Evolutionary conservation across 2,113 vertebrate species (phyloP), one percentile per base, ranked within the genome.

Genomic region (sheep (Ovis aries)): DNA sequence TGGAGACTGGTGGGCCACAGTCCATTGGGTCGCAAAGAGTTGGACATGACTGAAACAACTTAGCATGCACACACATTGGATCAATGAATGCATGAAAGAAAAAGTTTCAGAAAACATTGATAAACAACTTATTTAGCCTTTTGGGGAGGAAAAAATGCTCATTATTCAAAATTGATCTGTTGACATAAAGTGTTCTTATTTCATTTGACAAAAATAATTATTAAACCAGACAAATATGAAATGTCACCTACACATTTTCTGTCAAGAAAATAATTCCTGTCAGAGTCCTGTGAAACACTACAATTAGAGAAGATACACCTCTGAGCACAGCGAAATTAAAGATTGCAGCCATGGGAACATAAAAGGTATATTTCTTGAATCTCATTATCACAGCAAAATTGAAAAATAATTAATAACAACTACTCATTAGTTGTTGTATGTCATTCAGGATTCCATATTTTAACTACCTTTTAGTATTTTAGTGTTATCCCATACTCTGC

Each of bases 101-200:
- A 82, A 15, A 71, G 10, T 55, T 80, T 6, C 43, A 62, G 74
- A 90, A 94, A 88, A 50, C 29, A 50, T 13, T 90, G 7, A 10
- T 82, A 29, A 88, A 83, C 29, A 50, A 59, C 50, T 84, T 8
- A 21, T 67, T 87, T 36, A 82, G 2, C n/a, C 21, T 78, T 4
- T 53, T 53, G 13, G 33, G 36, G 5, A 87, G 13, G 27, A 25
- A 48, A 92, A 88, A 90, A 97, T 12, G 13, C 6, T 82, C 80
- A 86, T 88, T 92, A 92, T 96, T 96, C 62, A 92, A 74, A 92
- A 59, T 19, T 95, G 29, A 96, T 78, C 86, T 97, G 74, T 88
- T 94, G 52, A 19, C 45, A 83, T 50, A 53, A 93, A 85, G 67
- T 83, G 13, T 83, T 78, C 15, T 33, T 86, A 83, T 91, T 91